Evolutionary conservation across 2,113 vertebrate species (phyloP), one percentile per base, ranked within the genome.

Genomic region (Cisticola juncidis): DNA sequence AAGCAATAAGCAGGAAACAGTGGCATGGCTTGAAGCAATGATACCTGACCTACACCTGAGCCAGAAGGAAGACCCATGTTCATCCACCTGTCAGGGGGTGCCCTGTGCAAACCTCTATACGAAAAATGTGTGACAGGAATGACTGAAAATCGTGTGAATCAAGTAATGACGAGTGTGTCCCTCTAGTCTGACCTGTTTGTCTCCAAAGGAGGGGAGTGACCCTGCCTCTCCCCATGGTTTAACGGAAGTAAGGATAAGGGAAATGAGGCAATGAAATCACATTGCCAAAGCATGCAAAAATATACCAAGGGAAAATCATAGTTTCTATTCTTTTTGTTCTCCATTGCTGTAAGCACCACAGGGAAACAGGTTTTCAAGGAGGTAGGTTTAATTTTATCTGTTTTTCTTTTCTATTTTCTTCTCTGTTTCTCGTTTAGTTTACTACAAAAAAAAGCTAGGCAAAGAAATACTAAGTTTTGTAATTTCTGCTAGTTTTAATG

Each of bases 191-290:
- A n/a, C 26, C 4, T 65, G 0, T 65, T 86, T 70, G 10, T 40
- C 45, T 51, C 24, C 31, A 42, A 68, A 36, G 61, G 26, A 21
- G 0, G 2, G 16, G 25, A 50, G 70, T 73, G 40, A 77, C 31
- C 3, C 3, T 3, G 1, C 19, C 51, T 87, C 47, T 29, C 23
- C 14, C 15, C 2, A 1, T 40, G 33, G 35, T 5, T 8, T 86
- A 77, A 83, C 20, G 64, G 69, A 96, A 91, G 36, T 61, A 15
- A 29, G 9, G 18, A 3, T 53, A 81, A 83, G 6, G 88, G 94
- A 97, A 97, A 76, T 95, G 94, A 95, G 79, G 23, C 53, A 70
- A 85, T 53, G 57, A 92, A 72, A 81, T 80, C 24, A 42, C 50
- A 26, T 9, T 66, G 62, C 26, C 45, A 88, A 69, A 86, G 25